Percentiles rank a stretch among this genome's conserved stretches.
These are phyloP conservation scores for Harlomillsia oculata DNA, from an alignment of 1,140 invertebrate species.

Conservation along the genomic window DNA sequence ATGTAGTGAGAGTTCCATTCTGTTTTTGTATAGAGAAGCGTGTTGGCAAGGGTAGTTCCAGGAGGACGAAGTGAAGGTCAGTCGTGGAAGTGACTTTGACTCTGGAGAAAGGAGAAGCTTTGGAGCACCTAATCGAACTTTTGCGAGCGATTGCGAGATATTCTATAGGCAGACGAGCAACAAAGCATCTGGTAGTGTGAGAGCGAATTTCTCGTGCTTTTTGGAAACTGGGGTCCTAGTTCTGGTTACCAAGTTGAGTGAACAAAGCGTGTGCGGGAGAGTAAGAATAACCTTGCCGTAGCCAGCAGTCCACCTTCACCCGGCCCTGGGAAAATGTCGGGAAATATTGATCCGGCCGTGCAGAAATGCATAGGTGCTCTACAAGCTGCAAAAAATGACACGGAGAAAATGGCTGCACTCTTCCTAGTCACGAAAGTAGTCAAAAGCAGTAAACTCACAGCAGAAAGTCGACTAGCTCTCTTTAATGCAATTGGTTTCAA, in stretches of 20 bases:
- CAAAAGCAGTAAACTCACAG: constrained; percentile 64
- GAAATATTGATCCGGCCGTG: constrained; percentile 58
- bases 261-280: constrained; percentile 36
- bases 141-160: neutral
- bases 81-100: no score
- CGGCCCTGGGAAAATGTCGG: constrained; percentile 21
- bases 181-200: constrained; percentile 8
- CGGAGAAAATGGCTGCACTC: constrained; percentile 79
- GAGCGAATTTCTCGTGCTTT: constrained; percentile 38
- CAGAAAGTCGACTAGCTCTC: constrained; percentile 59
- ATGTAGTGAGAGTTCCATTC: no score
- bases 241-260: no score
- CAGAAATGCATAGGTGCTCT: constrained; percentile 69
- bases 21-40: no score
- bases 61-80: no score
- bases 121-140: no score
- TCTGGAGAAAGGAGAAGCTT: no score
- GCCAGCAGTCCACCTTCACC: neutral
- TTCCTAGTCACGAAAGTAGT: constrained; percentile 83
- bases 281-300: neutral
- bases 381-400: constrained; percentile 66
- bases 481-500: constrained; percentile 79
- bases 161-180: neutral
- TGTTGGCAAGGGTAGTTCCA: no score
- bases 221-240: no score